Evolutionary conservation across 2,797 vertebrate species (phyloP), one percentile per base, ranked within the genome.

Genomic region (Zenarchopterus dispar): DNA sequence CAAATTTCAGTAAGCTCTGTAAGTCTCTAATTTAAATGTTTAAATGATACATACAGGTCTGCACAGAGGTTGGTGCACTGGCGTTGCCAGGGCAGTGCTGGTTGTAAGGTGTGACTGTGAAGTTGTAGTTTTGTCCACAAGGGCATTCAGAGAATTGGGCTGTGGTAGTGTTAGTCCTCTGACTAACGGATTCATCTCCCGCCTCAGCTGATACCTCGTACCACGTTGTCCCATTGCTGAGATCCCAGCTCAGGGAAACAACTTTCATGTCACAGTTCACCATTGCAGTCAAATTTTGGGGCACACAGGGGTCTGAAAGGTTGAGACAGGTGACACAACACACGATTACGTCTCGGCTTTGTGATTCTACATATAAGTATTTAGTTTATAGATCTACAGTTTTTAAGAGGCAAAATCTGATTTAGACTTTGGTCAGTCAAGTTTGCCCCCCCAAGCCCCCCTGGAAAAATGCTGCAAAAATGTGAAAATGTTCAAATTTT

Each of bases 101-200:
- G 59, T 53, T 65, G 18, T 52, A 8, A 52, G 92, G 82, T 1
- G 70, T 68, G 24, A 93, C 82, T 0, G 65, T 88, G 50, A 93
- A 36, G 60, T 17, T 87, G 81, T 92, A 93, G 53, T 69, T 70
- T 41, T 77, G 75, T 33, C 92, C 90, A 6, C 92, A 93, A 24
- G 28, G n/a, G 0, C 92, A 66, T 16, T 69, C 70, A 24, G 84
- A 73, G 62, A 92, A 74, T 28, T 58, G 8, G 6, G 75, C 69
- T 8, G 46, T 42, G 52, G 83, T 80, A 49, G 11, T 21, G 15
- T 77, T 77, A 39, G 79, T 81, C 53, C 43, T 79, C 23, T 81
- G 36, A 8, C 0, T 41, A 8, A 75, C 18, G 17, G 22, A 31
- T 16, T 31, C 8, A 24, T 73, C 39, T 39, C 56, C 58, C 3